Percentiles rank a stretch among this genome's conserved stretches.
Evolutionary conservation across 30 jellyfish, hydroid and myxozoan genomes (phyloP).

Genomic region (Sanderia malayensis): DNA sequence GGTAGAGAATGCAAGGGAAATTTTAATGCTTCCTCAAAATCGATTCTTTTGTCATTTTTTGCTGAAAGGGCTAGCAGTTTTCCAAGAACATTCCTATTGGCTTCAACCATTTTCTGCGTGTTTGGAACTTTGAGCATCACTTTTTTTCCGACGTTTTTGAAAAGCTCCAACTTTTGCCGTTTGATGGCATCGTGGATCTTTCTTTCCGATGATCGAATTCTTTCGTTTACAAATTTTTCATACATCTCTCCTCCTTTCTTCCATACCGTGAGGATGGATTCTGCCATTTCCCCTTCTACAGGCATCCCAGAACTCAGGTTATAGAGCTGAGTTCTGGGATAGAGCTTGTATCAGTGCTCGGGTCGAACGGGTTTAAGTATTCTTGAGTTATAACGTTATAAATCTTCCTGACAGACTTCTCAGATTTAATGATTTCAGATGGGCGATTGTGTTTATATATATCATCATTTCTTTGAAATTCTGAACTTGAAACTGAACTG

Average conservation of each 20-base stretch:
- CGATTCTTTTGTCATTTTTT: constrained; percentile 29
- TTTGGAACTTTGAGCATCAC: constrained; percentile 7
- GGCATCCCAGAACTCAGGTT: constrained; percentile 54
- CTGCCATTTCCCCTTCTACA: not conserved
- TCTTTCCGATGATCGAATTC: constrained; percentile 5
- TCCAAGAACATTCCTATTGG: constrained; percentile 33
- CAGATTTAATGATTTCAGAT: constrained; percentile 21
- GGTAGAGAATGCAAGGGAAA: constrained; percentile 26
- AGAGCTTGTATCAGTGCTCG: too few species aligned
- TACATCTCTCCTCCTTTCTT: constrained; percentile 32
- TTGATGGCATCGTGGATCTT: constrained; percentile 36
- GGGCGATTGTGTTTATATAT: not conserved
- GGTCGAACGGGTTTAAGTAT: constrained; percentile 1
- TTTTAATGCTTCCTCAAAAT: constrained; percentile 37
- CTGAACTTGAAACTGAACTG: constrained; percentile 20
- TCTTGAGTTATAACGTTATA: not conserved
- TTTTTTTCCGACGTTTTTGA: constrained; percentile 31
- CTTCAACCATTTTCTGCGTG: constrained; percentile 28
- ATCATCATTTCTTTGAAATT: constrained; percentile 7
- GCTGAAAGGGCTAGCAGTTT: constrained; percentile 50
- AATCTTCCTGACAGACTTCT: constrained; percentile 7
- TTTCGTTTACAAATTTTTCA: constrained; percentile 18
- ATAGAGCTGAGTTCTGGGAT: too few species aligned
- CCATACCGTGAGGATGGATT: not conserved
- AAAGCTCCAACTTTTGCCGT: constrained; percentile 19